Evolutionary conservation across 2,113 vertebrate genomes (phyloP).

Genomic region (Mus musculus): GRCm39 chr10:85137501-85138000

Average conservation of each 20-base stretch:
- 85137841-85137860: constrained; percentile 69
- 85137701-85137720: background rate
- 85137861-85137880: constrained; percentile 69
- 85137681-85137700: background rate
- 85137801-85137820: constrained; percentile 77
- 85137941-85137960: constrained; percentile 64
- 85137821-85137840: constrained; percentile 53
- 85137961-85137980: constrained; percentile 64
- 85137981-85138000: constrained; percentile 67
- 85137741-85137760: background rate
- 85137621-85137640: background rate
- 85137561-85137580: background rate
- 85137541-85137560: background rate
- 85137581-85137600: background rate
- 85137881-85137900: constrained; percentile 61
- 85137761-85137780: constrained; percentile 67
- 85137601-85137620: background rate
- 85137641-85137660: background rate
- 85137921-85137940: constrained; percentile 77
- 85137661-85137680: background rate
- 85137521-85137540: background rate
- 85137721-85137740: background rate
- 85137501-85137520: background rate
- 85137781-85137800: constrained; percentile 67
- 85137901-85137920: constrained; percentile 62